Conservation (phyloP, 2,113 vertebrate species). For the Callospermophilus lateralis region DNA sequence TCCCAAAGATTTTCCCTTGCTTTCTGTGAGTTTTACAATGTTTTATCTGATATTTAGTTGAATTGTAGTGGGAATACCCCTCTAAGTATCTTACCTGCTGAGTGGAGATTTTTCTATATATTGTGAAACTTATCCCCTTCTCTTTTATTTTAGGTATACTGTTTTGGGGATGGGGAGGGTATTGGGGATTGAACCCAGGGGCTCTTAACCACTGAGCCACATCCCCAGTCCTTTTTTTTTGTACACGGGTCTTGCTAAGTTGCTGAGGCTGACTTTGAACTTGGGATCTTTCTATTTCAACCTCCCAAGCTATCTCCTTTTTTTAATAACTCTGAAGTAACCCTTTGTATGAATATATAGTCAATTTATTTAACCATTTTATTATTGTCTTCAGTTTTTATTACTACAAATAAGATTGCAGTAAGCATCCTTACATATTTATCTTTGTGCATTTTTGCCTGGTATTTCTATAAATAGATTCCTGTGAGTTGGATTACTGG, state of each 20-base stretch:
- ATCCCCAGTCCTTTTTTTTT: no score
- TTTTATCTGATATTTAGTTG: neutral
- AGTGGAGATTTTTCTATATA: neutral
- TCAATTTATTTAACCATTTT: neutral
- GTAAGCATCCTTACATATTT: neutral
- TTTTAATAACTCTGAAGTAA: neutral
- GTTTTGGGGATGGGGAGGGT: no score
- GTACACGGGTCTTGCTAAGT: no score
- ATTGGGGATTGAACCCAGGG: no score
- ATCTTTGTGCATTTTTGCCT: neutral
- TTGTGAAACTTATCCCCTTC: neutral
- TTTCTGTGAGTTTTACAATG: neutral
- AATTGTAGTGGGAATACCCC: neutral
- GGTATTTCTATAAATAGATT: neutral
- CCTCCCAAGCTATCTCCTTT: neutral
- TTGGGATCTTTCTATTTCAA: neutral
- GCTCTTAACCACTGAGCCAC: no score
- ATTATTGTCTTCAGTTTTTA: neutral
- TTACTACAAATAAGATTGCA: neutral
- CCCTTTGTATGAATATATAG: neutral
- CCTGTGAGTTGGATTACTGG: neutral
- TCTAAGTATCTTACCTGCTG: neutral
- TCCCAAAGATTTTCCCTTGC: neutral
- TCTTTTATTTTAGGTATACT: no score
- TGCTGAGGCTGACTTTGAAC: no score